Base-by-base conservation (phyloP, 2,888 invertebrate species). In the Elgonia sp. region DNA sequence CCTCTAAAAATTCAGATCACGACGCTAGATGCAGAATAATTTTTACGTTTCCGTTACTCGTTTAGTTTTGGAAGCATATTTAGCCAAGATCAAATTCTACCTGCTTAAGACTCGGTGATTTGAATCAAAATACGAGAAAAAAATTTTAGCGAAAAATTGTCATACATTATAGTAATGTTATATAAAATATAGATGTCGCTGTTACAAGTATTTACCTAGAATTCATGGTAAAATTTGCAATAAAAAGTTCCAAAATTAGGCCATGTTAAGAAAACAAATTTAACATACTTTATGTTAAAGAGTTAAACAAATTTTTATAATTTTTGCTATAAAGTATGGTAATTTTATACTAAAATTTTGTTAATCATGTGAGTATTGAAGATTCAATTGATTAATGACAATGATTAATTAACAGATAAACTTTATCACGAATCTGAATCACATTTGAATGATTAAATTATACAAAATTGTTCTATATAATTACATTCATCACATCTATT, bases 401-500 rank as follows among this genome's bases (percentile, higher is more conserved):
- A 2, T 62, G n/a, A 29, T 46, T 8, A 57, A 29, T 42, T 63
- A 76, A 18, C n/a, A 9, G 55, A 21, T 50, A 73, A 75, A 72
- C 16, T 60, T 9, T 73, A 73, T 60, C 60, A n/a, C 18, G 42
- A 40, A 63, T 21, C 67, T 29, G 55, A 57, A 42, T 21, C 10
- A 69, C 53, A 40, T 46, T 79, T 65, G n/a, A 53, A 39, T 55
- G 6, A 18, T 53, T 1, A 63, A 79, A 57, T 67, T 18, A 70
- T 60, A 70, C 29, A 10, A 9, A 79, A 70, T 53, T 42, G 6
- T 55, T 57, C 40, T 65, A 46, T 29, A 29, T 60, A 10, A 46
- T 80, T 70, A 73, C 46, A 20, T 65, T 12, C 73, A 73, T 65
- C 46, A 81, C 60, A 63, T 73, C 29, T 82, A 73, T 53, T 65